Evolutionary conservation across 2,888 invertebrate genomes (phyloP), one percentile per base, ranked within the genome.

Genomic region (Dioctria linearis): DNA sequence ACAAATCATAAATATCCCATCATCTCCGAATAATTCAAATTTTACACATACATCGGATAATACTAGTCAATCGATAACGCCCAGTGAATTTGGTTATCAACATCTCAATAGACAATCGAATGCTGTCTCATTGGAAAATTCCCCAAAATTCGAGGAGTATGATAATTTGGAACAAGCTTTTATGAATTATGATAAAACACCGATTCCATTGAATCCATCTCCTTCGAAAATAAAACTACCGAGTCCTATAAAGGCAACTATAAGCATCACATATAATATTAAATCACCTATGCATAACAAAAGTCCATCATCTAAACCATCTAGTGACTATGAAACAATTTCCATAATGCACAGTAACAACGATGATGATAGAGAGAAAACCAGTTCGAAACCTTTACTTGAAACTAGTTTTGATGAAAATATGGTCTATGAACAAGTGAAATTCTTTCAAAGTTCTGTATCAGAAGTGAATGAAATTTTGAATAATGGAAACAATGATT

Each of bases 341-440:
- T 73, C 80, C 37, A 66, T 82, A 42, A 66, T 66, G 9, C 39
- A 65, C 11, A 51, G 40, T 9, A 25, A 25, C 25, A 25, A 25
- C 25, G 25, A 25, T 25, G 54, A 54, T 2, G 66, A 61, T 40
- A 49, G n/a, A 54, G 61, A 57, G 37, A 67, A 71, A 25, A 43
- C 43, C 37, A 57, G 54, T 54, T 71, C 69, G 9, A 86, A 86
- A 40, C 84, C 91, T 0, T 88, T 92, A 51, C 84, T 92, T 82
- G 92, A 92, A 86, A 92, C 92, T 0, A 90, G 92, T 5, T 90
- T 92, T 83, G 91, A 92, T 83, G 89, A 90, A 83, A 85, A 88
- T 63, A 88, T 87, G 69, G 92, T 95, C 0, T 95, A 95, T 85
- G 94, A 94, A 84, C 92, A 95, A 90, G 94, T 95, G 0, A 94